A percentile compares a stretch with the other conserved stretches of the same genome.
These are phyloP conservation scores for Sphyrna mokarran DNA, from an alignment of 2,113 vertebrate genomes.

Conservation along the genomic window DNA sequence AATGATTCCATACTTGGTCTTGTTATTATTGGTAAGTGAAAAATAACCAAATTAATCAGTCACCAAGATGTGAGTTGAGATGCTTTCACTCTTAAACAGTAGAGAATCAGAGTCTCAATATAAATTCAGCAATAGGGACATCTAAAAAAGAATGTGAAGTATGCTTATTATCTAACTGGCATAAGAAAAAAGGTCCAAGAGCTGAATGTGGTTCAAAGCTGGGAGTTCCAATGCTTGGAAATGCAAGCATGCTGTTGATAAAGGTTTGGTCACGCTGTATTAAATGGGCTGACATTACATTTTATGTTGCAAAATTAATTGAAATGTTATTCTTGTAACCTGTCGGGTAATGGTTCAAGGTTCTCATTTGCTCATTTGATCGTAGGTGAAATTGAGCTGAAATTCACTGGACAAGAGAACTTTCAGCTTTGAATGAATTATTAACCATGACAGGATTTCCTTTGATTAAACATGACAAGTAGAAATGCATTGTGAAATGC, in stretches of 20 bases:
- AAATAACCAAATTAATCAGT: background rate
- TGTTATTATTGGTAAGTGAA: background rate
- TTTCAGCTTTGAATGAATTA: constrained; percentile 12
- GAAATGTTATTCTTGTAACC: background rate
- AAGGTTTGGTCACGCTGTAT: background rate
- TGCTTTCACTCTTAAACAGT: background rate
- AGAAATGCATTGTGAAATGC: background rate
- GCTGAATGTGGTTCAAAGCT: background rate
- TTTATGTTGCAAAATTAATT: background rate
- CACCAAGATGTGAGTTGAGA: background rate
- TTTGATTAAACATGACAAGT: constrained; percentile 28
- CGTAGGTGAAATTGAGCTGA: background rate
- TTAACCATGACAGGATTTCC: background rate
- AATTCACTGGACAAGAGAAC: background rate
- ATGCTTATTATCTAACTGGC: background rate
- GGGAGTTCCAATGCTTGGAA: background rate
- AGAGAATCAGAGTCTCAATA: background rate
- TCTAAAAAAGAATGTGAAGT: background rate
- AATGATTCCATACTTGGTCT: background rate
- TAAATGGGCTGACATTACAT: background rate
- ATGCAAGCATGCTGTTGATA: background rate
- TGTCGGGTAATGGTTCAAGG: background rate
- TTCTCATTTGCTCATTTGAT: background rate
- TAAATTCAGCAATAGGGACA: background rate
- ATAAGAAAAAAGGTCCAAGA: background rate